These are phyloP conservation scores for Trematomus loennbergii DNA, from an alignment of 2,113 vertebrate genomes.

Conservation along the genomic window DNA sequence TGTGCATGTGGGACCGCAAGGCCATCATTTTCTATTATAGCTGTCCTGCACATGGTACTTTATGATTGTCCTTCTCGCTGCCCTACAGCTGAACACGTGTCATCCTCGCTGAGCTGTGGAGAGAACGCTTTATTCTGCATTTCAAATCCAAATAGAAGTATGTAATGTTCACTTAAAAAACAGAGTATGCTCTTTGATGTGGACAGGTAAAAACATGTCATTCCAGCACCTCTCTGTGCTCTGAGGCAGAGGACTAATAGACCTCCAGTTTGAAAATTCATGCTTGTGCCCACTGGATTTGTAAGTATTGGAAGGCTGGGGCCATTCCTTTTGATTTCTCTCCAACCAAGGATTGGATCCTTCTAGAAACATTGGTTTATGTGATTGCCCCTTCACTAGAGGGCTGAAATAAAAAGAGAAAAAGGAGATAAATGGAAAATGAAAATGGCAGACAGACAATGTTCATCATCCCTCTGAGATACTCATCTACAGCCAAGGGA, in stretches of 20 bases:
- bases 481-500: constrained; percentile 55
- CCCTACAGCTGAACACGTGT: constrained; percentile 40
- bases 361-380: constrained; percentile 51
- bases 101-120: constrained; percentile 3
- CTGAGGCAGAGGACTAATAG: constrained; percentile 28
- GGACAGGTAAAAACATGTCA: constrained; percentile 18
- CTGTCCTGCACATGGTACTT: constrained; percentile 61
- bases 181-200: constrained; percentile 29
- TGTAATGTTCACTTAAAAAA: constrained; percentile 17
- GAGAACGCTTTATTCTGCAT: constrained; percentile 12
- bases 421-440: constrained; percentile 53
- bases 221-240: constrained; percentile 30
- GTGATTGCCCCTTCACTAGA: constrained; percentile 50
- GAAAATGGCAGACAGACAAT: constrained; percentile 63
- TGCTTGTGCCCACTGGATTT: constrained; percentile 35
- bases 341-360: constrained; percentile 50
- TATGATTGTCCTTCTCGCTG: constrained; percentile 57
- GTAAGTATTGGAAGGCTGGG: constrained; percentile 34
- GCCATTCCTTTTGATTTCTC: constrained; percentile 46
- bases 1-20: constrained; percentile 42
- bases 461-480: constrained; percentile 62
- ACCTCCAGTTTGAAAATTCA: constrained; percentile 31
- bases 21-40: constrained; percentile 70
- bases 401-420: constrained; percentile 40
- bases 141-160: constrained; percentile 7